Conservation (phyloP, 2,888 invertebrate species). For the Zhuqinia jingwanae region DNA sequence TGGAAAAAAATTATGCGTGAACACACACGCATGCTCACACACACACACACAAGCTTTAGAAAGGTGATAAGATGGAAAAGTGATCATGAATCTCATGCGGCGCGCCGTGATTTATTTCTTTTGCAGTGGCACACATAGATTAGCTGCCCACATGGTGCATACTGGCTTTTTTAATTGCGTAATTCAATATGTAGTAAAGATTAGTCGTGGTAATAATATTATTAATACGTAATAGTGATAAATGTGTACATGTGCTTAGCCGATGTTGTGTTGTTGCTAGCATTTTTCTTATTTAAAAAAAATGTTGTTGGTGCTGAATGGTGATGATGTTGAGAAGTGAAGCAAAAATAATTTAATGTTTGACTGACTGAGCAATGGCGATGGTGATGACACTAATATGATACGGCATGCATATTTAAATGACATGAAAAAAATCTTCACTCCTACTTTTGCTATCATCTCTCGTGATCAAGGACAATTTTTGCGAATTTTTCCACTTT, state of each 20-base stretch:
- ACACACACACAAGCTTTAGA: slow-evolving; percentile 1
- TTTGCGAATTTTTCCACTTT: slow-evolving; percentile 1
- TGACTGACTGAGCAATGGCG: slow-evolving; percentile 3
- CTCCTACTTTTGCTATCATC: slow-evolving; percentile 5
- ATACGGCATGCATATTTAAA: background rate
- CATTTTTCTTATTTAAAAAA: too few species aligned
- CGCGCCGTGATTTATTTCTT: too few species aligned
- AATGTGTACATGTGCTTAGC: slow-evolving; percentile 25
- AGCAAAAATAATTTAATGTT: background rate
- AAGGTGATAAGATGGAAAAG: slow-evolving; percentile 11
- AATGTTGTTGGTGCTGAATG: too few species aligned
- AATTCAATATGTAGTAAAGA: too few species aligned
- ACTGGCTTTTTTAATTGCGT: too few species aligned
- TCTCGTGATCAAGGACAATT: background rate
- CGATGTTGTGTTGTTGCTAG: background rate
- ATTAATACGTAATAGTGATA: background rate
- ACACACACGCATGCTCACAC: slow-evolving; percentile 19
- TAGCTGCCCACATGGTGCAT: too few species aligned
- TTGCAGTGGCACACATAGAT: too few species aligned
- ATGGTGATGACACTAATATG: slow-evolving; percentile 25
- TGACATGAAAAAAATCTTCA: slow-evolving; percentile 8
- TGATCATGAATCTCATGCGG: too few species aligned
- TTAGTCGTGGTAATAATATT: background rate
- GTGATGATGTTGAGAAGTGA: background rate
- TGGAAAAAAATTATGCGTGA: slow-evolving; percentile 35